A percentile compares a stretch with the other conserved stretches of the same genome.
Evolutionary conservation across 2,888 invertebrate genomes (phyloP).

Genomic region (Apamea anceps): DNA sequence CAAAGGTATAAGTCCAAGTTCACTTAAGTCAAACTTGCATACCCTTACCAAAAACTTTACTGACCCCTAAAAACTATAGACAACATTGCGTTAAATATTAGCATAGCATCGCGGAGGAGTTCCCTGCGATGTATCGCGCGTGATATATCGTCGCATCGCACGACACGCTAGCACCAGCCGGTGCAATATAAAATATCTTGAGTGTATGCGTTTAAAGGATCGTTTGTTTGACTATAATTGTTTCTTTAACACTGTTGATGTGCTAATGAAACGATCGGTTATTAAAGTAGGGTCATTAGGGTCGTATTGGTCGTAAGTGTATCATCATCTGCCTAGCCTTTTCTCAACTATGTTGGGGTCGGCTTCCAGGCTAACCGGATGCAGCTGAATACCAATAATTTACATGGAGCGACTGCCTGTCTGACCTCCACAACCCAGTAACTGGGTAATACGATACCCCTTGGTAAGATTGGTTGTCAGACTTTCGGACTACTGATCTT

Average conservation of each 20-base stretch:
- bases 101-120: conserved; percentile 28
- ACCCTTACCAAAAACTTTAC: neutral
- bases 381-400: too few species aligned
- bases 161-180: conserved; percentile 17
- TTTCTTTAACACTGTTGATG: neutral
- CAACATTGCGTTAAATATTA: conserved; percentile 36
- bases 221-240: conserved; percentile 17
- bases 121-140: conserved; percentile 9
- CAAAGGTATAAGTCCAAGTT: too few species aligned
- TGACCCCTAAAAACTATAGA: conserved; percentile 34
- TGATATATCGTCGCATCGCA: conserved; percentile 50
- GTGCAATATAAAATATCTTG: neutral
- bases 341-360: too few species aligned
- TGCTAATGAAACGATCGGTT: neutral
- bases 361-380: too few species aligned
- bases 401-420: too few species aligned
- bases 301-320: neutral
- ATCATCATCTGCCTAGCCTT: too few species aligned
- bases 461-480: too few species aligned
- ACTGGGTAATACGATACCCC: too few species aligned
- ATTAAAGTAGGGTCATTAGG: too few species aligned
- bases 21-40: neutral
- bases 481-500: too few species aligned
- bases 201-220: conserved; percentile 3
- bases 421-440: too few species aligned